These are phyloP conservation scores for Meliscaeva auricollis DNA, from an alignment of 2,888 invertebrate genomes.

Conservation along the genomic window DNA sequence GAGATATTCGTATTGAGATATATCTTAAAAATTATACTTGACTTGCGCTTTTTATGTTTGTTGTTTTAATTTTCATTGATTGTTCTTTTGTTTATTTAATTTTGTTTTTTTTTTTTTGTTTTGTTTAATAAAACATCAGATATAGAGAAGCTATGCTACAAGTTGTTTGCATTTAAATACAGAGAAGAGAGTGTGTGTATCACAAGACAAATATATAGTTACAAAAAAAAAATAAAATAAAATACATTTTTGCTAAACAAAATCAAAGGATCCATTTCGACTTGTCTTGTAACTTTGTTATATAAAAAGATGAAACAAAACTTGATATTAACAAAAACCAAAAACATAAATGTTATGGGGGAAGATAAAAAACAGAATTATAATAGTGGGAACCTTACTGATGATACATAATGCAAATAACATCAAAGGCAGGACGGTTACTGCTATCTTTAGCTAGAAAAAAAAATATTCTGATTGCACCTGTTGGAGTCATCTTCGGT, in stretches of 20 bases:
- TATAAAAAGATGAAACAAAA: not conserved
- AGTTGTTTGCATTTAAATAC: slow-evolving; percentile 1
- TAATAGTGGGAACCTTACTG: too few species aligned
- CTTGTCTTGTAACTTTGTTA: too few species aligned
- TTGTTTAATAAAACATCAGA: slow-evolving; percentile 6
- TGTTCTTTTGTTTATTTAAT: slow-evolving; percentile 19
- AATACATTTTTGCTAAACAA: not conserved
- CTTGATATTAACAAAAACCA: not conserved
- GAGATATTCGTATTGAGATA: slow-evolving; percentile 7
- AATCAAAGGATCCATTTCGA: not conserved
- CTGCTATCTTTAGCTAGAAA: too few species aligned
- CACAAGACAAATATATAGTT: not conserved
- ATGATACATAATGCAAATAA: too few species aligned
- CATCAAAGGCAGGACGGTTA: too few species aligned
- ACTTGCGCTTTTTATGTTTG: not conserved
- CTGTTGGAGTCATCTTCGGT: too few species aligned
- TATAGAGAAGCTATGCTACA: slow-evolving; percentile 6
- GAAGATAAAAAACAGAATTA: not conserved
- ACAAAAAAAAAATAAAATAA: not conserved
- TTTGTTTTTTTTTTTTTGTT: too few species aligned
- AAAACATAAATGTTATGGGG: not conserved
- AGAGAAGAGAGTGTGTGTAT: not conserved
- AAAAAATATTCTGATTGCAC: too few species aligned
- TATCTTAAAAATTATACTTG: slow-evolving; percentile 2
- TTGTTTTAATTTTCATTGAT: not conserved